Evolutionary conservation across 2,888 invertebrate genomes (phyloP), one percentile per base, ranked within the genome.

Genomic region (Drosophila neonasuta): DNA sequence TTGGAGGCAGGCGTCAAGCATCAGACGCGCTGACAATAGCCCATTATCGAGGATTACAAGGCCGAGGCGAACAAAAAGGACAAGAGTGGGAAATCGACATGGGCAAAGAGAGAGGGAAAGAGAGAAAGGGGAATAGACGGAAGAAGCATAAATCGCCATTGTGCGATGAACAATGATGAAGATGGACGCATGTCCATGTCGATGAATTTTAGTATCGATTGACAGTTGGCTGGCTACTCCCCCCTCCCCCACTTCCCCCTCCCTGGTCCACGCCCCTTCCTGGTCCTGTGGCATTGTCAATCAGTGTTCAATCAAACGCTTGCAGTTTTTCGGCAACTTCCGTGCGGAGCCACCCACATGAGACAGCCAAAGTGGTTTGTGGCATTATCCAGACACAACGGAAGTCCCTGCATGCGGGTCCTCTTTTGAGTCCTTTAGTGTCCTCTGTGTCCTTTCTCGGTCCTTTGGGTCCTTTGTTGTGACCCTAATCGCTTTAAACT

Each of bases 401-500:
- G 85, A 85, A 78, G 80, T 82, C 24, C 41, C 42, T 54, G 76
- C 76, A 81, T 81, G 80, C 85, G 85, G 85, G 84, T 70, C 69
- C 63, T 66, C 45, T 41, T 60, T 60, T 36, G 13, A 29, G 58
- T 50, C 44, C 42, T 13, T 60, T 34, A 13, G 76, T 71, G 79
- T 70, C 68, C 56, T 45, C 13, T 24, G 15, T 13, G 41, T 60
- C 46, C 45, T 51, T 34, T 49, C 13, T 24, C 13, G 20, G 41
- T 60, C 46, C 45, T 51, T 34, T 49, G 29, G 20, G 46, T 57
- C 49, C 57, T 45, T 70, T 75, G 71, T 81, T 74, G 74, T 79
- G 86, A 79, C 86, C 83, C 80, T 86, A 86, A 84, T 84, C 86
- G 83, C 79, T 83, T 83, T 80, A 83, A 78, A 79, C 67, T 80